Evolutionary conservation across 2,888 invertebrate species (phyloP), one percentile per base, ranked within the genome.

Genomic region (Pristionchus exspectatus): DNA sequence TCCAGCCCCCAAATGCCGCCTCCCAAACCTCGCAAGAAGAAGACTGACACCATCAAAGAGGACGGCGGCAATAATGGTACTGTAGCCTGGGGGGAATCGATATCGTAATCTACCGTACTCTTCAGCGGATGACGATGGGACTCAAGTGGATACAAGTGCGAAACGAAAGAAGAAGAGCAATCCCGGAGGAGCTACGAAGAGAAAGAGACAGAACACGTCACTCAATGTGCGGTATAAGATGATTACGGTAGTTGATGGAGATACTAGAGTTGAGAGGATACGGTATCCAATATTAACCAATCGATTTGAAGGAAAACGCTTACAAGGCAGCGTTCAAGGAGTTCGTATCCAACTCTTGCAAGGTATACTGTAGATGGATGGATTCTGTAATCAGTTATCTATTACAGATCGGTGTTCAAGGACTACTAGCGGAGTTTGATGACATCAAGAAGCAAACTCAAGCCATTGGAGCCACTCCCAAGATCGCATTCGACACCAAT

Each of bases 401-500:
- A 63, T 86, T 85, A 4, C 33, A n/a, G 90, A 90, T 66, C 69
- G 91, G 91, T 0, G 91, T 92, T 16, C 90, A 90, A n/a, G 90
- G 91, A 12, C 72, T 92, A 24, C 50, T 72, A 12, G 87, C 87
- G 0, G 92, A 91, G 69, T 92, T 92, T 56, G 33, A 90, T 21
- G 54, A 74, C 0, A 84, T 91, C 24, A 90, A 89, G 44, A 24
- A 44, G 56, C 90, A 90, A 44, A 92, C 92, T 24, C 92, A 92
- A 50, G 9, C 91, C 18, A 87, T 87, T 69, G 90, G 91, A 72
- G 90, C 84, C n/a, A 91, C 91, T 38, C 90, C 92, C 44, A 92
- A 92, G 83, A 91, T 91, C 5, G 91, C 90, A 0, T 93, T 93
- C 69, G 92, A 92, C 50, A 87, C 74, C 30, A 90, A 93, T 87